Evolutionary conservation across 92 coral and sea anemone species (phyloP).

Genomic region (Phymanthus crucifer): DNA sequence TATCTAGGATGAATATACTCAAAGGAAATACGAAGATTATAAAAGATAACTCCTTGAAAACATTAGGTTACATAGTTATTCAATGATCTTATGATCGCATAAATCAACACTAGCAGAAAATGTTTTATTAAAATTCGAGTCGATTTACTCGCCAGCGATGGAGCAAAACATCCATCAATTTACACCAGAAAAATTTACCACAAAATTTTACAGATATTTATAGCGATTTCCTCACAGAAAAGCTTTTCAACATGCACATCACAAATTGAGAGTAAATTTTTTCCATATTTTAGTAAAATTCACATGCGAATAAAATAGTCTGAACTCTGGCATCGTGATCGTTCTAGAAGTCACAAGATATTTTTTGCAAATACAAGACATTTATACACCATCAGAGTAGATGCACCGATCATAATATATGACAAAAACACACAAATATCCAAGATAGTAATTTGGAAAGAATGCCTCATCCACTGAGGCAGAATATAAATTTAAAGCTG

Average conservation of each 20-base stretch:
- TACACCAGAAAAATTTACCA: background rate
- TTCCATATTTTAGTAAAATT: too few relatives aligned
- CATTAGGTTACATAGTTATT: constrained; percentile 8
- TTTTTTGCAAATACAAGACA: constrained; percentile 7
- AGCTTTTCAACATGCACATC: background rate
- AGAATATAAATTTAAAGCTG: background rate
- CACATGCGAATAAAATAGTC: background rate
- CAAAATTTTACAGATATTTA: background rate
- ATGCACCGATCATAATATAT: background rate
- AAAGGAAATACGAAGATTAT: background rate
- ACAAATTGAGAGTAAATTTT: background rate
- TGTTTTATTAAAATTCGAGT: background rate
- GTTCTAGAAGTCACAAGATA: background rate
- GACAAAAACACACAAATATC: background rate
- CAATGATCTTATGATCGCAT: constrained; percentile 29
- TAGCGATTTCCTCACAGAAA: background rate
- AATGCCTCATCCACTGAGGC: background rate
- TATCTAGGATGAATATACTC: background rate
- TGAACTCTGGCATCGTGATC: background rate
- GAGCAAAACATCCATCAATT: background rate
- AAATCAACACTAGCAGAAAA: background rate
- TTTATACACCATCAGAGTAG: background rate
- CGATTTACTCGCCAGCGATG: background rate
- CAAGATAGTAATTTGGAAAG: background rate
- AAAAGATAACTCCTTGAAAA: background rate